Percentiles rank a stretch among this genome's conserved stretches.
Conservation (phyloP, 2,888 invertebrate genomes). For the Phoenoteleia sp. region DNA sequence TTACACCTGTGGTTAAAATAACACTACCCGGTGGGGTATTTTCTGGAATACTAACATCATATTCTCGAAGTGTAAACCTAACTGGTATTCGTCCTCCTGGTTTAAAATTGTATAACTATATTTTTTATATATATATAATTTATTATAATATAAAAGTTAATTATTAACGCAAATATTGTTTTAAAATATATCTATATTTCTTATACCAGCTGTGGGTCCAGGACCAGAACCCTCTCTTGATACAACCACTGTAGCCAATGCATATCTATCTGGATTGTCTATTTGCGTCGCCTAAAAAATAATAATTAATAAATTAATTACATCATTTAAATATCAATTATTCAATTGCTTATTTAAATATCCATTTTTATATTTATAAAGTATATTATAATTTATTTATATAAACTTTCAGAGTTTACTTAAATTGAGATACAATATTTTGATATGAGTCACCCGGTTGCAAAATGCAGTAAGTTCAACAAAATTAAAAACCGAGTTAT, state of each 20-base stretch:
- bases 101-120: not conserved
- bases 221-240: slow-evolving; percentile 88
- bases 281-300: slow-evolving; percentile 92
- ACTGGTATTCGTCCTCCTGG: slow-evolving; percentile 86
- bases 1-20: slow-evolving; percentile 89
- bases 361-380: not conserved
- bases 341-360: no score
- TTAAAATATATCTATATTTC: not conserved
- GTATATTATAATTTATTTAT: not conserved
- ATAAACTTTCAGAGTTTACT: no score
- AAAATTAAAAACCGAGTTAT: no score
- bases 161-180: no score
- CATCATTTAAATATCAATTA: no score
- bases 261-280: slow-evolving; percentile 96
- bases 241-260: slow-evolving; percentile 93
- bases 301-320: no score
- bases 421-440: no score
- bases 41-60: slow-evolving; percentile 92
- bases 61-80: slow-evolving; percentile 91
- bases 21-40: slow-evolving; percentile 92
- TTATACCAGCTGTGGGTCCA: slow-evolving; percentile 83
- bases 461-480: no score
- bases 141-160: no score
- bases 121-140: no score
- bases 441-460: no score